Evolutionary conservation across 2,113 vertebrate genomes (phyloP).

Genomic region (Oxygymnocypris stewartii): DNA sequence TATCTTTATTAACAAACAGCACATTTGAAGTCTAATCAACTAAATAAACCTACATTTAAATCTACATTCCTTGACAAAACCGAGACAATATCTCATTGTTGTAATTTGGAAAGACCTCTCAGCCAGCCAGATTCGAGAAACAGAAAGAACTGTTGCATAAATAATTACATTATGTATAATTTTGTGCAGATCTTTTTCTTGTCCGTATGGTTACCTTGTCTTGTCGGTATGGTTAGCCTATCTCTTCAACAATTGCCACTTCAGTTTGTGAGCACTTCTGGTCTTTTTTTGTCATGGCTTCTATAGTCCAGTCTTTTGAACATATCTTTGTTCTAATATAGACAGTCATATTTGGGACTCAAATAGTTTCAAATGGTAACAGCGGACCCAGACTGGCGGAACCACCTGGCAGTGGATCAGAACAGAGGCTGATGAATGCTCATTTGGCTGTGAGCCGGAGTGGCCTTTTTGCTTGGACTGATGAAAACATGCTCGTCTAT

Average conservation of each 20-base stretch:
- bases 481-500: slow-evolving; percentile 51
- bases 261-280: background rate
- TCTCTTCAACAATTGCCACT: background rate
- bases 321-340: background rate
- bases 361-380: slow-evolving; percentile 1
- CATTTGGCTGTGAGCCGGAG: slow-evolving; percentile 42
- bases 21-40: no score
- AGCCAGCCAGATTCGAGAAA: background rate
- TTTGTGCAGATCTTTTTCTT: background rate
- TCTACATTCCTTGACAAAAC: no score
- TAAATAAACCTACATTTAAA: no score
- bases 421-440: slow-evolving; percentile 22
- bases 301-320: background rate
- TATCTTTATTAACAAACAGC: no score
- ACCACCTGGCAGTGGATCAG: slow-evolving; percentile 20
- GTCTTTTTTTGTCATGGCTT: background rate
- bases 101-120: background rate
- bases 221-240: background rate
- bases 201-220: background rate
- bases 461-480: slow-evolving; percentile 47
- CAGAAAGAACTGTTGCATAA: no score
- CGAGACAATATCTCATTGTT: background rate
- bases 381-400: background rate
- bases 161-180: background rate
- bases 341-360: background rate